phyloP scores from a whole-genome alignment of 1,140 invertebrate genomes.

The Alviniconcha marisindica region DNA sequence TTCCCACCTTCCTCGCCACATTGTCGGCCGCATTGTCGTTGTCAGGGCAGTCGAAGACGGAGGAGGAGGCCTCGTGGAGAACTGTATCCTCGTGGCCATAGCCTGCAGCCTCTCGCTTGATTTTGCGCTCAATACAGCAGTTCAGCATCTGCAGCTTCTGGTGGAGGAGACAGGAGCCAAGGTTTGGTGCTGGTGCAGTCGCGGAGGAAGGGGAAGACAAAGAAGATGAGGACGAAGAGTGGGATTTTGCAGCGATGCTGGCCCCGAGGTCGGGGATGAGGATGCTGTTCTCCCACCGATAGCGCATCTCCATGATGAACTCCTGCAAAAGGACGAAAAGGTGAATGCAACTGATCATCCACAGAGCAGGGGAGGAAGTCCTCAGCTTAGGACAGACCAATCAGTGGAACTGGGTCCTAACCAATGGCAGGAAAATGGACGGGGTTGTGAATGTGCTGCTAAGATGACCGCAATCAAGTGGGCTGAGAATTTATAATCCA shows the following conservation, averaged over 20 bases:
- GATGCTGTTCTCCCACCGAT: slow-evolving; percentile 90
- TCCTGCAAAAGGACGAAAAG: too few species aligned
- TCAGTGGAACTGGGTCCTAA: too few species aligned
- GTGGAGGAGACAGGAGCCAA: slow-evolving; percentile 92
- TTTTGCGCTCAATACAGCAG: slow-evolving; percentile 91
- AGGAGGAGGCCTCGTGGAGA: slow-evolving; percentile 26
- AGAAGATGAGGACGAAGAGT: slow-evolving; percentile 59
- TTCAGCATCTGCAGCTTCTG: slow-evolving; percentile 97
- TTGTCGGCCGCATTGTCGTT: not conserved
- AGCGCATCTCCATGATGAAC: slow-evolving; percentile 91
- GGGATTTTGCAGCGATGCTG: not conserved
- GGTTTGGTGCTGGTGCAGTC: slow-evolving; percentile 85
- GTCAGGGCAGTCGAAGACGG: not conserved
- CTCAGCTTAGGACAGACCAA: too few species aligned
- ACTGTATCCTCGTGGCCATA: slow-evolving; percentile 45
- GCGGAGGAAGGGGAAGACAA: slow-evolving; percentile 61
- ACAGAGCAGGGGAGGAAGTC: too few species aligned
- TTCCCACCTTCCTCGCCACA: slow-evolving; percentile 77
- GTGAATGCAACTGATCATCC: too few species aligned
- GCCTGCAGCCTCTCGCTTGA: slow-evolving; percentile 74
- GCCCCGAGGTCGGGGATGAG: slow-evolving; percentile 82
- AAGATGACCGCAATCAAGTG: too few species aligned
- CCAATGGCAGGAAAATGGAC: too few species aligned
- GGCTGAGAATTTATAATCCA: too few species aligned
- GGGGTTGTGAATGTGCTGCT: too few species aligned